Evolutionary conservation across 2,113 vertebrate genomes (phyloP), one percentile per base, ranked within the genome.

Genomic region (Lepisosteus oculatus): DNA sequence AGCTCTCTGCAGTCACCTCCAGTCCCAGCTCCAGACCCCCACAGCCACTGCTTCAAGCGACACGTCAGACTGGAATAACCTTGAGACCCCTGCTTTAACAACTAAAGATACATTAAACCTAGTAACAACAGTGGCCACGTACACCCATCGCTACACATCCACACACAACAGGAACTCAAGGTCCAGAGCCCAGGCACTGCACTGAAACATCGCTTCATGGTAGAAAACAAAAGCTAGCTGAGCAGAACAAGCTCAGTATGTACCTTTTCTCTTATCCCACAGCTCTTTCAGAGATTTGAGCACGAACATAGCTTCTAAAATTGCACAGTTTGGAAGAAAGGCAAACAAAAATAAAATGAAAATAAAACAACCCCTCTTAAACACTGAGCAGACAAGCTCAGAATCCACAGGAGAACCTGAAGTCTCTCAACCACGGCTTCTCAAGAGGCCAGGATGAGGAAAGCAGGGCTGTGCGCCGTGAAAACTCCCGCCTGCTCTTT

Each of bases 251-350:
- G 65, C 56, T n/a, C 4, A 59, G 5, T 59, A 70, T 74, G 72
- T 92, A 91, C 87, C 90, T 89, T 82, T 90, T 84, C 89, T 87
- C 76, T 88, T 91, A 55, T 86, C 86, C 84, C 86, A 85, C 69
- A 92, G 87, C 71, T 86, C 88, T 88, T 87, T 90, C 74, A 90
- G 80, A 70, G 88, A 86, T 66, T 85, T 85, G 80, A 89, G 78
- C 80, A 92, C 88, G 77, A 91, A 86, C 82, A 86, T 85, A 81
- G 83, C 88, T 88, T 91, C 88, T 89, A 80, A 80, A 67, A 79
- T 81, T 66, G 81, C 75, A 84, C 82, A 80, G 71, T 6, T 51
- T 8, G 4, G 6, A 79, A 79, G 80, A 72, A 85, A 70, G 81
- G 4, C 67, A 42, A 65, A 57, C 55, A 44, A 55, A 57, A 51